Conservation (phyloP, 2,797 vertebrate genomes). For the Hippopotamyrus pictus region DNA sequence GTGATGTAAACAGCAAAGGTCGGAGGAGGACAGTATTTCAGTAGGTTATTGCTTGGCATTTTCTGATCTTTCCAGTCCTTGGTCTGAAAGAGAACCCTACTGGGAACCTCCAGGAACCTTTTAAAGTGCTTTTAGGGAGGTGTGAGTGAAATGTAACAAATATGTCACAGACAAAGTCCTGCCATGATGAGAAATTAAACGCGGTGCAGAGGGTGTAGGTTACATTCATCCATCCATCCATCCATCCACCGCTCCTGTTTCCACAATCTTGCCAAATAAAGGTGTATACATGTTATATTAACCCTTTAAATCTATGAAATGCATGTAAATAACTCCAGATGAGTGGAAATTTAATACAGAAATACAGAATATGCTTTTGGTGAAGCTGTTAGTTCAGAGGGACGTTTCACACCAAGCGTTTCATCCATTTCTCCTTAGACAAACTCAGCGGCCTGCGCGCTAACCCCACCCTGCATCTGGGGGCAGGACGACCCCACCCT, state of each 20-base stretch:
- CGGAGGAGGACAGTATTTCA: background rate
- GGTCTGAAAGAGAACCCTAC: background rate
- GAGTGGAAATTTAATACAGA: background rate
- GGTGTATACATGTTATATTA: background rate
- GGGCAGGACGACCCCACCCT: background rate
- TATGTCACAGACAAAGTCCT: background rate
- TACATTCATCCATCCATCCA: background rate
- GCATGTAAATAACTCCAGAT: background rate
- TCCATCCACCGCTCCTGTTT: background rate
- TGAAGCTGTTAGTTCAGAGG: background rate
- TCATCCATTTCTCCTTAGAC: background rate
- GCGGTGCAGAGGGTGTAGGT: background rate
- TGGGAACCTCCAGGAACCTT: background rate
- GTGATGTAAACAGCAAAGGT: background rate
- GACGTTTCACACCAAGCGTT: background rate
- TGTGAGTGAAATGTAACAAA: background rate
- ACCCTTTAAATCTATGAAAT: background rate
- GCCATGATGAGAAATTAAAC: background rate
- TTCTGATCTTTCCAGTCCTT: background rate
- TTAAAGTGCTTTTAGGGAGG: background rate
- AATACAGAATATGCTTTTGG: background rate
- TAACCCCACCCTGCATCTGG: background rate
- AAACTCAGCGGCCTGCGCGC: background rate
- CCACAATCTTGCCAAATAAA: background rate
- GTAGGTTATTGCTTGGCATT: background rate